Evolutionary conservation across 2,888 invertebrate species (phyloP), one percentile per base, ranked within the genome.

Genomic region (Chironomus riparius): DNA sequence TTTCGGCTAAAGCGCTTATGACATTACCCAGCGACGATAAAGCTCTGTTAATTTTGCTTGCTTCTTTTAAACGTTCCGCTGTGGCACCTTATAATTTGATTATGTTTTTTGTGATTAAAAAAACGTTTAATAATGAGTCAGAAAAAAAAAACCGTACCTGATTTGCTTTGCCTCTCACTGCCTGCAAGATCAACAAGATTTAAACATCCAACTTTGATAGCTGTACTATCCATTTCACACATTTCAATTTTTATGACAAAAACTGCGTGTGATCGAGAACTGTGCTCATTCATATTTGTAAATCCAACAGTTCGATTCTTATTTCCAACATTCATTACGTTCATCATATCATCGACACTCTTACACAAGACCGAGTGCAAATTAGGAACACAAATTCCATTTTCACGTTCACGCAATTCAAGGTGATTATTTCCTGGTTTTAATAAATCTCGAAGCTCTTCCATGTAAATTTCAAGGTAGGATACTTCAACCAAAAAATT

Each of bases 221-320:
- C 82, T 77, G 84, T 84, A 1, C 84, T 88, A 74, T 89, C 90
- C 56, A 88, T 87, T 81, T 91, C 90, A 78, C 92, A 91, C 88
- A 97, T 97, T 86, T 99, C 99, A 68, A 99, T 92, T 73, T 97
- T 97, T 80, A 99, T 95, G 83, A 97, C 93, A 85, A 99, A 98
- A 79, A 99, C 98, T 76, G 99, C 98, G 86, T 99, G 99, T 69
- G 97, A 97, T 78, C 98, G 87, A 56, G 97, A 97, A 80, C 97
- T 97, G 85, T 98, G 97, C 84, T 97, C 96, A 86, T 99, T 99
- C 97, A 98, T 98, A 83, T 97, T 94, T 74, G 97, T 98, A 78
- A 94, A 91, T 28, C 93, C 98, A 70, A 97, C 92, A n/a, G 97
- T 94, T 80, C 99, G 89, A 85, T 97, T 94, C 80, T 91, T 89